Evolutionary conservation across 1,140 invertebrate genomes (phyloP).

Genomic region (Papilio machaon): DNA sequence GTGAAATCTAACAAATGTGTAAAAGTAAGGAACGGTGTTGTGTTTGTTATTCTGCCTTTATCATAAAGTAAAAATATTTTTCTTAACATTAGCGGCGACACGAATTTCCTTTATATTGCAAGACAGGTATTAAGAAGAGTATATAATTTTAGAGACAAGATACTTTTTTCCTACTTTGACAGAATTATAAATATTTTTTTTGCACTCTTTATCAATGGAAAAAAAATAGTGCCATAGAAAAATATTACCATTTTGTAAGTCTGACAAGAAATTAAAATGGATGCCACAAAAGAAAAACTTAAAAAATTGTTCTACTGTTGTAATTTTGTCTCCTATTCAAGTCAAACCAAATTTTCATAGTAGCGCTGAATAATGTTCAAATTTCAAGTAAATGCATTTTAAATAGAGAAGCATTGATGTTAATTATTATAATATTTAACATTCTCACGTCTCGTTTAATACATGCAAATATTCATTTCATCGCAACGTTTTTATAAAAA

Average conservation of each 20-base stretch:
- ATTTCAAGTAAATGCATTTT: background rate
- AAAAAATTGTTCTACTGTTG: too few relatives aligned
- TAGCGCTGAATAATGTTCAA: background rate
- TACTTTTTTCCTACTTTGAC: background rate
- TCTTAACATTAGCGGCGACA: background rate
- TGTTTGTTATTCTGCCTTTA: background rate
- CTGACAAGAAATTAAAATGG: background rate
- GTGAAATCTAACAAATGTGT: background rate
- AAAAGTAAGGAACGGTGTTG: background rate
- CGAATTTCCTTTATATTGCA: background rate
- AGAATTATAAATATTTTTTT: background rate
- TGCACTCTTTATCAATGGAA: too few relatives aligned
- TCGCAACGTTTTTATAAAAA: constrained; percentile 6
- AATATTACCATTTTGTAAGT: too few relatives aligned
- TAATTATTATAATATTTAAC: background rate
- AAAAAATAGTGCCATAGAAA: too few relatives aligned
- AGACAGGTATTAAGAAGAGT: background rate
- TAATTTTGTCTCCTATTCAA: too few relatives aligned
- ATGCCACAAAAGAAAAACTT: background rate
- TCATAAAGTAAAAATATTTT: background rate
- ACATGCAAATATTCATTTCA: constrained; percentile 3
- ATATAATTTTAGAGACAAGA: background rate
- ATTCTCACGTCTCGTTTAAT: background rate
- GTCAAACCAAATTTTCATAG: background rate
- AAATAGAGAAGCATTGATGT: background rate